Base-by-base conservation (phyloP, 2,888 invertebrate genomes). In the Euplagia quadripunctaria region DNA sequence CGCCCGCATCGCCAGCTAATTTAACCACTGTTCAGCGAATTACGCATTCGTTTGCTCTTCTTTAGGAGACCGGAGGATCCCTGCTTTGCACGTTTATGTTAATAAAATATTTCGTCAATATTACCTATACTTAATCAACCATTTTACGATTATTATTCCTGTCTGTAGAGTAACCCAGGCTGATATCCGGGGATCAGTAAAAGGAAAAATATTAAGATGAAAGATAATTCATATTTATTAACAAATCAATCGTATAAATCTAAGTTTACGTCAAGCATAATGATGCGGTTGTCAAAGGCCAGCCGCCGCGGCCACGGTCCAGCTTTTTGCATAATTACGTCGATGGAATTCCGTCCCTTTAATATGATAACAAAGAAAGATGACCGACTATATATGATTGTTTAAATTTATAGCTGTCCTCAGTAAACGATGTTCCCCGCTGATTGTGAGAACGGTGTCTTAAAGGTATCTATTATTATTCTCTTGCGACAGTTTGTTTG, bases 321-420 rank as follows among this genome's bases (percentile, higher is more conserved):
- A 92, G 93, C 93, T 95, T 95, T 95, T 95, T 95, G 94, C 95
- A 95, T 95, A 95, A 95, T 95, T 94, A 94, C 88, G 88, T 85
- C 89, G 88, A 90, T 89, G 94, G 95, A 95, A 96, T 95, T 94
- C 89, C 92, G 93, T 90, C 91, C 91, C 88, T 92, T 91, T 93
- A 93, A 94, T 93, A 94, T 95, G 88, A 94, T 94, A 94, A 95
- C 93, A 95, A 95, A 94, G 92, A 93, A 94, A 94, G 91, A 94
- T 94, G 92, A 94, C 93, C 92, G 90, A 89, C 90, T 91, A 86
- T 93, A 86, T 93, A 93, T 86, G 86, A 84, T 84, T 79, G 81
- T 75, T 80, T 68, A 82, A 81, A 84, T 85, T 85, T 84, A 85
- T 85, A 75, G 79, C 79, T 74, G 68, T 72, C 72, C 82, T 93